phyloP scores from a whole-genome alignment of 2,797 vertebrate genomes.

The Danio aesculapii region DNA sequence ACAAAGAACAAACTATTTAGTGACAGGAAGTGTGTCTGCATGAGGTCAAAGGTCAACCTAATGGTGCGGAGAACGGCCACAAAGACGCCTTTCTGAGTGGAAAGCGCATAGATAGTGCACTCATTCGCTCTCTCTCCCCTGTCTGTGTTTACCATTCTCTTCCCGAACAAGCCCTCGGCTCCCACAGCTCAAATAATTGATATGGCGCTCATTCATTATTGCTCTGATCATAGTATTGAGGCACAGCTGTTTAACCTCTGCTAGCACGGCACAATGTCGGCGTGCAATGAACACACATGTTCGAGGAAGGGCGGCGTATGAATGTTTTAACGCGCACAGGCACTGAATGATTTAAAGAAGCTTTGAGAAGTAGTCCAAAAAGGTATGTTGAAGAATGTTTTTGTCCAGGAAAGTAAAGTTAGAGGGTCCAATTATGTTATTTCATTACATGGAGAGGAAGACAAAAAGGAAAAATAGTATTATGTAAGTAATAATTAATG shows the following conservation, averaged over 20 bases:
- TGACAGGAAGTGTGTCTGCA: slow-evolving; percentile 61
- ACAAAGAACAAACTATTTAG: slow-evolving; percentile 49
- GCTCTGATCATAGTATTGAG: slow-evolving; percentile 44
- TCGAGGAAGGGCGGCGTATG: slow-evolving; percentile 30
- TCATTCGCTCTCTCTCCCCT: slow-evolving; percentile 32
- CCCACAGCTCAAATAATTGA: slow-evolving; percentile 59
- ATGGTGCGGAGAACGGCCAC: slow-evolving; percentile 52
- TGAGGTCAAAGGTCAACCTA: slow-evolving; percentile 61
- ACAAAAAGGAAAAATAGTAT: too few relatives aligned
- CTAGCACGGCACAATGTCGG: slow-evolving; percentile 21
- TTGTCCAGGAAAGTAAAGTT: background rate
- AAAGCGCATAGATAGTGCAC: slow-evolving; percentile 26
- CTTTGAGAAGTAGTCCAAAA: background rate
- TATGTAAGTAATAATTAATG: too few relatives aligned
- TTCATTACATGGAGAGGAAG: background rate
- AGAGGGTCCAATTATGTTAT: background rate
- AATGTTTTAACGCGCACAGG: slow-evolving; percentile 42
- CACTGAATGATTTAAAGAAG: slow-evolving; percentile 23
- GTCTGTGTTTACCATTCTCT: slow-evolving; percentile 49
- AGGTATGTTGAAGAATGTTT: slow-evolving; percentile 23
- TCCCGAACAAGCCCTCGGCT: slow-evolving; percentile 39
- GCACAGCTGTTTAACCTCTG: slow-evolving; percentile 57
- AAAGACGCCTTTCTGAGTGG: slow-evolving; percentile 60
- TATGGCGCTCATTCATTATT: slow-evolving; percentile 59
- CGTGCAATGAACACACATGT: slow-evolving; percentile 9